These are phyloP conservation scores for Aplocera efformata DNA, from an alignment of 2,888 invertebrate species.

Conservation along the genomic window DNA sequence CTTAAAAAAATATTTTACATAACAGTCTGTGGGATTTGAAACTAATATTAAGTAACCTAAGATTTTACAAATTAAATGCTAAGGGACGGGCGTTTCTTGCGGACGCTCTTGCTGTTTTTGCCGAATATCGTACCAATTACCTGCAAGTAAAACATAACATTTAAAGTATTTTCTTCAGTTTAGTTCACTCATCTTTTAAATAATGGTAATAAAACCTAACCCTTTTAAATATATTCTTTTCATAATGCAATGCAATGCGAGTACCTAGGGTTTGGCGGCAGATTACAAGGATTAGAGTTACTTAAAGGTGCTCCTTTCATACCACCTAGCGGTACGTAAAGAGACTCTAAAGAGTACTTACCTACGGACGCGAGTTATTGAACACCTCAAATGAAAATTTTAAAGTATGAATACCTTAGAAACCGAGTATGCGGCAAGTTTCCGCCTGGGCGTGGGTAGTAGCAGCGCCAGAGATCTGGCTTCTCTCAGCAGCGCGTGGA, in stretches of 20 bases:
- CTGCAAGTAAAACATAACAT: constrained; percentile 46
- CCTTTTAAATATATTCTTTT: no score
- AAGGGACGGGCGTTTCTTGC: constrained; percentile 88
- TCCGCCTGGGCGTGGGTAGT: constrained; percentile 85
- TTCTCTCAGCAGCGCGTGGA: constrained; percentile 87
- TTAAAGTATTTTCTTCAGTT: constrained; percentile 2
- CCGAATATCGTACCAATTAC: constrained; percentile 89
- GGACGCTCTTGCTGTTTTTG: constrained; percentile 87
- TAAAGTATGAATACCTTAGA: constrained; percentile 88
- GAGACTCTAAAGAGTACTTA: no score
- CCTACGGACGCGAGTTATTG: no score
- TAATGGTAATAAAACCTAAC: no score
- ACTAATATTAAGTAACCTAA: constrained; percentile 37
- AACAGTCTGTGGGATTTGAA: constrained; percentile 60
- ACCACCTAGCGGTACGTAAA: no score
- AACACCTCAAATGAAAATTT: no score
- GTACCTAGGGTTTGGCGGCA: no score
- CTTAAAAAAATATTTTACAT: constrained; percentile 43
- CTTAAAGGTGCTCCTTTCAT: no score
- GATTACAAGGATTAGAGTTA: no score
- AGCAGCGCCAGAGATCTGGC: constrained; percentile 86
- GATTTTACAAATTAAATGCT: constrained; percentile 81
- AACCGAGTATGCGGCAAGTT: constrained; percentile 88
- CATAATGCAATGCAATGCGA: no score
- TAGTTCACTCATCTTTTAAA: background rate